Evolutionary conservation across 2,888 invertebrate species (phyloP).

Genomic region (Dorcus hopei): DNA sequence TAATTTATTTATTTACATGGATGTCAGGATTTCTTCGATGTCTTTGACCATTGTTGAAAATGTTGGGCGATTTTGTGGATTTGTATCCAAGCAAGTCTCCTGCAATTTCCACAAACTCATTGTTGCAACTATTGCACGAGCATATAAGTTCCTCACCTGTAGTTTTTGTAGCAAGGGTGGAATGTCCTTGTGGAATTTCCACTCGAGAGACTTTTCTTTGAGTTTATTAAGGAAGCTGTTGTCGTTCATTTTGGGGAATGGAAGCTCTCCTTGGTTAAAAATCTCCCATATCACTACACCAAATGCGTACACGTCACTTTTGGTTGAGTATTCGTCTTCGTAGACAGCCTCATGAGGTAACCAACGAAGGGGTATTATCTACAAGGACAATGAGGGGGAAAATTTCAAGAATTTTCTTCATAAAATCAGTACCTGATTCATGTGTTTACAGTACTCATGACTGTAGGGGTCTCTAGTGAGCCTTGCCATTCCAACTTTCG

Average conservation of each 20-base stretch:
- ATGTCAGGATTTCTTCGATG: conserved; percentile 52
- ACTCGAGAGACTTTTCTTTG: conserved; percentile 63
- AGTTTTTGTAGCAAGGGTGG: conserved; percentile 61
- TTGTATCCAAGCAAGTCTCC: conserved; percentile 63
- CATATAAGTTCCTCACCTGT: conserved; percentile 43
- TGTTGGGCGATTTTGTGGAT: conserved; percentile 67
- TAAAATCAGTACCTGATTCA: conserved; percentile 61
- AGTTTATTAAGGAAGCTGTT: conserved; percentile 67
- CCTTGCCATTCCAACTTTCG: conserved; percentile 80
- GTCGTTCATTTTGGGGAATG: conserved; percentile 72
- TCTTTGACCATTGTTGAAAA: conserved; percentile 60
- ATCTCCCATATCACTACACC: conserved; percentile 90
- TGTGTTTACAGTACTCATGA: conserved; percentile 83
- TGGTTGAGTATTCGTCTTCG: conserved; percentile 88
- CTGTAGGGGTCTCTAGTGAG: conserved; percentile 83
- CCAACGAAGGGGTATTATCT: conserved; percentile 88
- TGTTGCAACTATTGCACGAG: background rate
- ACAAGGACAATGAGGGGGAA: conserved; percentile 19
- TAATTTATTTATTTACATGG: conserved; percentile 37
- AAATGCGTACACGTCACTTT: conserved; percentile 91
- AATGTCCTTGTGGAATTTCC: conserved; percentile 64
- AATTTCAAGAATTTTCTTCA: background rate
- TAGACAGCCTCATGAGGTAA: conserved; percentile 83
- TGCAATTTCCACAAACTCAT: conserved; percentile 37
- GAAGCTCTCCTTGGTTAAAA: conserved; percentile 73